phyloP scores from a whole-genome alignment of 2,113 vertebrate genomes.

The Eulemur rufifrons region DNA sequence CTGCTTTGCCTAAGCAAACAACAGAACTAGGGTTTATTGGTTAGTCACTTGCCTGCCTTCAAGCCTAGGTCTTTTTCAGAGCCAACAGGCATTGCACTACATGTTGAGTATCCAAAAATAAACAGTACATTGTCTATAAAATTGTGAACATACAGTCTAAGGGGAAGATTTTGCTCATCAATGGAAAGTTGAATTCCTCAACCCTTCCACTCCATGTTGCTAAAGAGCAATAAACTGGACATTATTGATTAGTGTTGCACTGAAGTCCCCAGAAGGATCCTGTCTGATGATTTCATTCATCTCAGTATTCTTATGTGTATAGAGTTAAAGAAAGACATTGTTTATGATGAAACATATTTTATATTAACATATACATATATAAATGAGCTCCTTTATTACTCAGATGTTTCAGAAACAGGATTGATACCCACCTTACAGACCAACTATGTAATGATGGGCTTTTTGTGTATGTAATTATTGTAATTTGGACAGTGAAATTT shows the following conservation, averaged over 20 bases:
- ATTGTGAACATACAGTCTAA: background rate
- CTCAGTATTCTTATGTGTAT: background rate
- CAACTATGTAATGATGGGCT: background rate
- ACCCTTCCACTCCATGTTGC: background rate
- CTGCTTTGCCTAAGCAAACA: background rate
- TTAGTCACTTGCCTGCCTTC: background rate
- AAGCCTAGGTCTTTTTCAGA: background rate
- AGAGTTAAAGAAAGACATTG: background rate
- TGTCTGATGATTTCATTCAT: background rate
- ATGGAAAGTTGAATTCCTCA: background rate
- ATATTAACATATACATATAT: background rate
- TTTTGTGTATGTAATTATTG: background rate
- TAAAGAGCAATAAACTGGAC: background rate
- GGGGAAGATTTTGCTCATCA: background rate
- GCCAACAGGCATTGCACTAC: background rate
- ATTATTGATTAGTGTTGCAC: background rate
- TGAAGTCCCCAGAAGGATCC: background rate
- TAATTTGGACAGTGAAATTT: background rate
- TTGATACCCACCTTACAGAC: background rate
- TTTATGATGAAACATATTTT: background rate
- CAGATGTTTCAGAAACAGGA: conserved; percentile 30
- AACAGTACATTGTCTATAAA: background rate
- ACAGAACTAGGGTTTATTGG: background rate
- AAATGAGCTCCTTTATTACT: background rate
- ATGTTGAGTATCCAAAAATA: background rate